phyloP scores from a whole-genome alignment of 2,888 invertebrate species.

The Deroplatys truncata region DNA sequence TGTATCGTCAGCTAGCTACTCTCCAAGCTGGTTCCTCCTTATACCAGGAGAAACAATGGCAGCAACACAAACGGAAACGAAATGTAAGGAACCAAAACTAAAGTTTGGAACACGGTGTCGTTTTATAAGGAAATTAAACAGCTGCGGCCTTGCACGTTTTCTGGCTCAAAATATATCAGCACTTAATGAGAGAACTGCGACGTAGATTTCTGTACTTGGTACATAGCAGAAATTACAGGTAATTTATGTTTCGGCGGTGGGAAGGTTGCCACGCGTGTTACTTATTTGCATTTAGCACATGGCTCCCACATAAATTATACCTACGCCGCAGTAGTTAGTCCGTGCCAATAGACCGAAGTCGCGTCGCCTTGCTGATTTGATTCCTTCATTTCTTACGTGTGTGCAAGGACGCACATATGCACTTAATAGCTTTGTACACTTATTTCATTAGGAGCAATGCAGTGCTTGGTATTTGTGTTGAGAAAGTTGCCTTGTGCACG shows the following conservation, averaged over 20 bases:
- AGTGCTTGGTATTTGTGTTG: not conserved
- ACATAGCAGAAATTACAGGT: not conserved
- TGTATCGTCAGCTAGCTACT: no score
- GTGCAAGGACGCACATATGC: not conserved
- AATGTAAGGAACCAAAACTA: no score
- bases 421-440: not conserved
- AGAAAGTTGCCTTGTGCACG: no score
- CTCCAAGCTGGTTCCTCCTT: no score
- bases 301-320: not conserved
- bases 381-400: no score
- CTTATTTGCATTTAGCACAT: not conserved
- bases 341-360: not conserved
- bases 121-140: no score
- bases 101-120: no score
- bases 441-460: not conserved
- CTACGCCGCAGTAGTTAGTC: no score
- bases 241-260: not conserved
- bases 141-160: no score
- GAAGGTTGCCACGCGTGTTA: not conserved
- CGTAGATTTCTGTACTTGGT: no score
- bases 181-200: not conserved
- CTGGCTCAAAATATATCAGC: not conserved
- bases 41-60: no score
- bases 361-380: not conserved
- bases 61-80: no score